These are phyloP conservation scores for Rambutsinella grinnellia DNA, from an alignment of 2,888 invertebrate genomes.

Conservation along the genomic window DNA sequence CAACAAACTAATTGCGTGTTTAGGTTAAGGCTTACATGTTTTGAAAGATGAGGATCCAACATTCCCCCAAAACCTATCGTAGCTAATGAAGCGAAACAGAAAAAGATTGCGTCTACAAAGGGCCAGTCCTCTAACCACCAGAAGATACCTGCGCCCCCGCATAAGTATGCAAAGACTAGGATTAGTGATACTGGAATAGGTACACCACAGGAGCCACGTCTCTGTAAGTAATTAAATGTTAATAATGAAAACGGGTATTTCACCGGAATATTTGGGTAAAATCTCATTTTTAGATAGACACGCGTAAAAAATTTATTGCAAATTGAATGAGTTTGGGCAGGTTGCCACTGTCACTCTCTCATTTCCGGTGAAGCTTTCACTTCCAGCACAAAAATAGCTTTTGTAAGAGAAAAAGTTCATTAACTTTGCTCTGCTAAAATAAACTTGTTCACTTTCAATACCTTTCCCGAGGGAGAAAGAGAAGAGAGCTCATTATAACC, in stretches of 20 bases:
- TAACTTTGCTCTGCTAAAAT: too few relatives aligned
- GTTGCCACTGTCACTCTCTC: too few relatives aligned
- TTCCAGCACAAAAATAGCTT: too few relatives aligned
- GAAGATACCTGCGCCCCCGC: slow-evolving; percentile 66
- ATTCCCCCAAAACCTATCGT: slow-evolving; percentile 83
- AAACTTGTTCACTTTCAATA: too few relatives aligned
- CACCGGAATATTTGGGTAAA: too few relatives aligned
- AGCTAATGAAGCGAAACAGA: slow-evolving; percentile 70
- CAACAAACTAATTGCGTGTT: too few relatives aligned
- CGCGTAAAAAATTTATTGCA: not conserved
- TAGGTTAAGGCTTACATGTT: slow-evolving; percentile 65
- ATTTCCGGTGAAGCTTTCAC: too few relatives aligned
- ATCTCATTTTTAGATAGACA: too few relatives aligned
- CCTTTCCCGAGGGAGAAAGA: too few relatives aligned
- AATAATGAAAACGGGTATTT: not conserved
- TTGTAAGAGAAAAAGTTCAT: too few relatives aligned
- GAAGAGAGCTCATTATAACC: too few relatives aligned
- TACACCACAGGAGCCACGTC: slow-evolving; percentile 61
- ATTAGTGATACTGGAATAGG: slow-evolving; percentile 66
- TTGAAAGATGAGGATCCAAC: slow-evolving; percentile 65
- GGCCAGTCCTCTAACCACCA: slow-evolving; percentile 67
- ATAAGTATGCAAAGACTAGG: slow-evolving; percentile 65
- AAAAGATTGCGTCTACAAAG: slow-evolving; percentile 66
- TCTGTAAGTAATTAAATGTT: slow-evolving; percentile 21
- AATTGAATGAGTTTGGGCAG: not conserved